Base-by-base conservation (phyloP, 2,888 invertebrate genomes). In the Shargacucullia verbasci region DNA sequence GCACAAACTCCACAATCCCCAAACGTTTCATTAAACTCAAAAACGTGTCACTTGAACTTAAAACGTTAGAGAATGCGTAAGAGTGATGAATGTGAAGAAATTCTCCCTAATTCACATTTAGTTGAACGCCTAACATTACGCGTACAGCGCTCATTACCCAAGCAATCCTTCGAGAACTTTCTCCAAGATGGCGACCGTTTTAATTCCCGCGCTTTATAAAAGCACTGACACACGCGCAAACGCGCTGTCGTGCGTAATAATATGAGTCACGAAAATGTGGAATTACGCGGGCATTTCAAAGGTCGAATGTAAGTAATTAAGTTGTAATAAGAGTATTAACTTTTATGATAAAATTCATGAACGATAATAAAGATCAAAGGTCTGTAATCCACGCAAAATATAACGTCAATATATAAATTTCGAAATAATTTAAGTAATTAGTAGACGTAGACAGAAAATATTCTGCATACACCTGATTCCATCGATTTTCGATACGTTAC, bases 111-210 rank as follows among this genome's bases (percentile, higher is more conserved):
- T 73, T 80, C 78, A 75, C 81, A 76, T 84, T 84, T 72, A 82
- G 75, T 76, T 77, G 72, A 81, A 80, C 12, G 37, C 11, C 34
- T 13, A 72, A 70, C 73, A 73, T 81, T 78, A 76, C 80, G 76
- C 81, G 80, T 77, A 77, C 9, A 49, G 63, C 79, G 60, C 78
- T 85, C 87, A 84, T 89, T 85, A 87, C 81, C 48, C 70, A 75
- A 65, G 70, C 79, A 78, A 84, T 81, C 76, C 80, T 85, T 79
- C 76, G 73, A 74, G 79, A 88, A 87, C 76, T 87, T 86, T 86
- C 81, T 61, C 57, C 78, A 83, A 83, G 76, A 89, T 85, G 84
- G 84, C 83, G 82, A 63, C 79, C 3, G 75, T 81, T 85, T 87
- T 84, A 85, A 85, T 86, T 86, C 83, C 80, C 79, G 80, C 80